A percentile compares a stretch with the other conserved stretches of the same genome.
These are phyloP conservation scores for Xyrichtys novacula DNA, from an alignment of 2,797 vertebrate genomes.

Conservation along the genomic window DNA sequence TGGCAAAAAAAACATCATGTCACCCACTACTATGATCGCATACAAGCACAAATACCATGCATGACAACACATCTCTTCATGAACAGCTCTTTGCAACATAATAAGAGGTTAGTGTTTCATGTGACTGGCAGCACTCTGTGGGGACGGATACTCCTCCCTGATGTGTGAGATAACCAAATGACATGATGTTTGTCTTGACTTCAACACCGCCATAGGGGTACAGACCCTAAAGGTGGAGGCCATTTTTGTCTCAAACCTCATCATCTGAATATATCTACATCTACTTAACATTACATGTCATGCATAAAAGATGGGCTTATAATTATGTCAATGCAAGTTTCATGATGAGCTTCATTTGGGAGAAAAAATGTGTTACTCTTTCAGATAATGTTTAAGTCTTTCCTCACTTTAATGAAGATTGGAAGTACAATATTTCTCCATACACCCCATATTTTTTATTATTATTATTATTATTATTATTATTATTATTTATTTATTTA, in stretches of 20 bases:
- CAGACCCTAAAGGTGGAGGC: conserved; percentile 49
- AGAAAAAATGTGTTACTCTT: conserved; percentile 22
- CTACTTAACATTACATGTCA: conserved; percentile 60
- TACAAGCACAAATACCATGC: conserved; percentile 14
- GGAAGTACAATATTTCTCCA: no score
- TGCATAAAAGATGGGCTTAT: conserved; percentile 69
- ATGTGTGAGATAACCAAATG: conserved; percentile 28
- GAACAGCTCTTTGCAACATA: conserved; percentile 18
- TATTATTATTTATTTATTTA: no score
- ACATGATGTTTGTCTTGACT: conserved; percentile 32
- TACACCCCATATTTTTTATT: no score
- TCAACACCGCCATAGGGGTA: conserved; percentile 39
- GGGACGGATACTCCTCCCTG: conserved; percentile 1
- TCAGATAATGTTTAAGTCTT: no score
- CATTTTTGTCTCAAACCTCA: conserved; percentile 45
- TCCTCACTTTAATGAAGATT: no score
- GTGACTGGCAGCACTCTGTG: conserved; percentile 43
- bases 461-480: no score
- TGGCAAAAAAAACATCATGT: not conserved
- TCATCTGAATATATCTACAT: conserved; percentile 71
- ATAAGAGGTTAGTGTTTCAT: conserved; percentile 23
- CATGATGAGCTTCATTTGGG: conserved; percentile 41
- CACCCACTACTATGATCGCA: conserved; percentile 11
- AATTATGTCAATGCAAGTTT: conserved; percentile 59
- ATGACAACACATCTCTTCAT: not conserved